Evolutionary conservation across 2,888 invertebrate species (phyloP).

Genomic region (Ametastegia equiseti): DNA sequence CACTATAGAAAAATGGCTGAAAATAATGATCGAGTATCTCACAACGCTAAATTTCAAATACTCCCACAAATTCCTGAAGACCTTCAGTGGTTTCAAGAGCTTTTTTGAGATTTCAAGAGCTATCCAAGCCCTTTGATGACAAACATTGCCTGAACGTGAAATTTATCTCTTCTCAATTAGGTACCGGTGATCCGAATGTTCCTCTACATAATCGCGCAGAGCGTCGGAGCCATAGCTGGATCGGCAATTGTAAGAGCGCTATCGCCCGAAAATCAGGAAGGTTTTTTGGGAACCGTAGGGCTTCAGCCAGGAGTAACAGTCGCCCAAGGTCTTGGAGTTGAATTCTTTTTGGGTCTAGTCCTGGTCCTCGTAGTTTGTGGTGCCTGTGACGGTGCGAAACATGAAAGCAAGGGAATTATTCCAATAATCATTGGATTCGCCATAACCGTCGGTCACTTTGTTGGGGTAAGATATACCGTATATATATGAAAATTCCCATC

Average conservation of each 20-base stretch:
- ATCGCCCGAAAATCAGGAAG: constrained; percentile 79
- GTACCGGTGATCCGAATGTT: constrained; percentile 85
- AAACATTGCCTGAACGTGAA: not conserved
- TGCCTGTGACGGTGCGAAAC: constrained; percentile 88
- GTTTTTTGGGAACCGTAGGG: constrained; percentile 83
- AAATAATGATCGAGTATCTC: no score
- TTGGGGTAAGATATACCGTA: constrained; percentile 85
- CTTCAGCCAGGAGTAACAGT: constrained; percentile 81
- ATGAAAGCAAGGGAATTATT: constrained; percentile 88
- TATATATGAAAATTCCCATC: no score
- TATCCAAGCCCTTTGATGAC: no score
- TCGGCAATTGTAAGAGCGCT: constrained; percentile 86
- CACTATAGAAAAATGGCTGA: no score
- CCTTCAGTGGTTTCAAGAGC: no score
- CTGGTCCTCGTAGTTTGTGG: constrained; percentile 94
- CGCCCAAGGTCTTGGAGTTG: constrained; percentile 92
- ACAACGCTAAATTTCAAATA: no score
- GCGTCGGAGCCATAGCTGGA: constrained; percentile 89
- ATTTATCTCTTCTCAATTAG: constrained; percentile 55
- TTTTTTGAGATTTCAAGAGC: no score
- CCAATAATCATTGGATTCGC: constrained; percentile 93
- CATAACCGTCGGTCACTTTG: constrained; percentile 90
- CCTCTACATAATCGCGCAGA: constrained; percentile 90
- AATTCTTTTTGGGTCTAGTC: constrained; percentile 94
- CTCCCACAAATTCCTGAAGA: no score